phyloP scores from a whole-genome alignment of 2,113 vertebrate species.

The Atherinomorus stipes region DNA sequence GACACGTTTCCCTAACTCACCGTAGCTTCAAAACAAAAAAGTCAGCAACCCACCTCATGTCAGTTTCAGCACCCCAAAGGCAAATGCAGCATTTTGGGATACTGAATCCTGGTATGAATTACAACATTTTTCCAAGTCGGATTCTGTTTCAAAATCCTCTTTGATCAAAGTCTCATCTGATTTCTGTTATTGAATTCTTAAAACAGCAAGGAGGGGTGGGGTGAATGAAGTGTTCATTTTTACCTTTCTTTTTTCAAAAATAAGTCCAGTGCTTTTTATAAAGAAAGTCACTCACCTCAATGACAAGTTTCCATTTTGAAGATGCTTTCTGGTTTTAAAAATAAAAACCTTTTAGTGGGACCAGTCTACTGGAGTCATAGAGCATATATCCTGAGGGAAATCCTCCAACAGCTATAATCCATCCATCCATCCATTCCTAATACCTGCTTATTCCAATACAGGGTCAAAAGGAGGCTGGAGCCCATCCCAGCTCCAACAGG shows the following conservation, averaged over 20 bases:
- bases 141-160: conserved; percentile 37
- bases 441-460: no score
- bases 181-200: conserved; percentile 30
- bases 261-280: neutral
- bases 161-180: conserved; percentile 26
- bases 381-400: neutral
- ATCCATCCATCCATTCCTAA: no score
- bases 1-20: conserved; percentile 33
- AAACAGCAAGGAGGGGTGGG: conserved; percentile 1
- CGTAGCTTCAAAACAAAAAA: conserved; percentile 12
- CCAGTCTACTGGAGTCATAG: neutral
- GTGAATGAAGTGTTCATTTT: conserved; percentile 49
- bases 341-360: conserved; percentile 20
- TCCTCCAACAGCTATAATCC: conserved; percentile 2
- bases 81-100: conserved; percentile 56
- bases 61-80: conserved; percentile 39
- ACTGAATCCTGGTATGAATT: conserved; percentile 43
- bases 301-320: conserved; percentile 47
- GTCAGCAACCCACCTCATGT: conserved; percentile 39
- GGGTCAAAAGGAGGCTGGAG: no score
- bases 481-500: neutral
- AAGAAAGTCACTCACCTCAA: conserved; percentile 29
- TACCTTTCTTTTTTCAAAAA: conserved; percentile 38
- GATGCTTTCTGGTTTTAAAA: conserved; percentile 30
- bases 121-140: conserved; percentile 25